Evolutionary conservation across 2,113 vertebrate genomes (phyloP).

Genomic region (Cynocephalus volans): DNA sequence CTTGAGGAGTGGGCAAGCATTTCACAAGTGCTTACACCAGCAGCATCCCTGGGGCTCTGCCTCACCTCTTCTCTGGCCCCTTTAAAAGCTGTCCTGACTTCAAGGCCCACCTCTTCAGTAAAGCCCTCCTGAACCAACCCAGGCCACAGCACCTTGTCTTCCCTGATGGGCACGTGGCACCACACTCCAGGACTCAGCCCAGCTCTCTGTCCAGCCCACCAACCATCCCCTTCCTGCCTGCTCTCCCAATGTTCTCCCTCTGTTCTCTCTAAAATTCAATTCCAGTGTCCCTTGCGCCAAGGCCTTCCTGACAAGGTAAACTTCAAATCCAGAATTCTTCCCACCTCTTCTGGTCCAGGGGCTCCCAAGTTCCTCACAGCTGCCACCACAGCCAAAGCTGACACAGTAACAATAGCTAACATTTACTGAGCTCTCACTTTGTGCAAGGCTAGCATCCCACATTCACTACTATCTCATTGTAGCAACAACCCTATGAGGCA

Average conservation of each 20-base stretch:
- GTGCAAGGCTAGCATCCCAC: neutral
- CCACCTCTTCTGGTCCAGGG: neutral
- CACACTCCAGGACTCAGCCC: neutral
- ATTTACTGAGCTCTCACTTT: neutral
- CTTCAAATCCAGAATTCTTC: neutral
- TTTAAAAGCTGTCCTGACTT: neutral
- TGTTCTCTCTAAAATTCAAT: neutral
- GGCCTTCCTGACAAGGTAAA: neutral
- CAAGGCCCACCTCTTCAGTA: neutral
- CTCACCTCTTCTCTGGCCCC: neutral
- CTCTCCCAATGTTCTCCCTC: neutral
- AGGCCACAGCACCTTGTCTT: neutral
- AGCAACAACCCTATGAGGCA: neutral
- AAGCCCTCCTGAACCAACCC: neutral
- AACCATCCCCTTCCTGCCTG: neutral
- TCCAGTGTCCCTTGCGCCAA: neutral
- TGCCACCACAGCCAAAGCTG: neutral
- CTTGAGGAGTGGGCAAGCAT: neutral
- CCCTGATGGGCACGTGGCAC: neutral
- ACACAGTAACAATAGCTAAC: neutral
- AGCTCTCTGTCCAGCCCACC: neutral
- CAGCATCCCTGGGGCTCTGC: neutral
- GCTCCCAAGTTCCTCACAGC: neutral
- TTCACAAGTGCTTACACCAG: neutral
- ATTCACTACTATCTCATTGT: neutral